phyloP scores from a whole-genome alignment of 2,888 invertebrate genomes.

The Oscheius sp. region DNA sequence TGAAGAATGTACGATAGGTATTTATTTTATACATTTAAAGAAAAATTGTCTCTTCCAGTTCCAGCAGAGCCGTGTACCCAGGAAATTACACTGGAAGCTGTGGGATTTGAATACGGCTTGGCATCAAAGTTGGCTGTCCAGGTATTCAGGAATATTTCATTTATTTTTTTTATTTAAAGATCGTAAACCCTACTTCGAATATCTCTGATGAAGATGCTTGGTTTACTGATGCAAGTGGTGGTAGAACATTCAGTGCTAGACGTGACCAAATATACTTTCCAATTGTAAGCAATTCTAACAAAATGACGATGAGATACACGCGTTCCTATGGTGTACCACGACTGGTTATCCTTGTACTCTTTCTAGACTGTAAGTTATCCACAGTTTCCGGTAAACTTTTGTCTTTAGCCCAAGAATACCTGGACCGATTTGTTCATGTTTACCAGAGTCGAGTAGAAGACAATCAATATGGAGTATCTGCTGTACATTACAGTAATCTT shows the following conservation, averaged over 20 bases:
- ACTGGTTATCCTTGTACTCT: slow-evolving; percentile 69
- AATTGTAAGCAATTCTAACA: slow-evolving; percentile 81
- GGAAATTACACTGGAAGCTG: slow-evolving; percentile 61
- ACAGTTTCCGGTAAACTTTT: neutral
- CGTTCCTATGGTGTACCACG: slow-evolving; percentile 67
- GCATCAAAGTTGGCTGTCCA: slow-evolving; percentile 67
- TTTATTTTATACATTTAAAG: too few species aligned
- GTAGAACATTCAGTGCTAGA: slow-evolving; percentile 49
- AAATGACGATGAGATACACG: slow-evolving; percentile 73
- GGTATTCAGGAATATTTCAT: slow-evolving; percentile 35
- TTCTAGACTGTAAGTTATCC: slow-evolving; percentile 62
- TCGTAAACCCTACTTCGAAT: slow-evolving; percentile 86
- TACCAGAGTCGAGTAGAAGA: slow-evolving; percentile 65
- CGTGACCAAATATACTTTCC: slow-evolving; percentile 81
- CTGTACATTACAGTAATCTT: slow-evolving; percentile 81
- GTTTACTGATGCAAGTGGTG: slow-evolving; percentile 52
- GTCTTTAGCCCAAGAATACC: slow-evolving; percentile 68
- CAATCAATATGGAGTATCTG: slow-evolving; percentile 83
- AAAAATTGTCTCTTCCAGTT: slow-evolving; percentile 45
- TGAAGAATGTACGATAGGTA: slow-evolving; percentile 63
- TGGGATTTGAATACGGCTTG: slow-evolving; percentile 68
- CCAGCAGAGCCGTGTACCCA: slow-evolving; percentile 61
- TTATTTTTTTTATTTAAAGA: slow-evolving; percentile 76
- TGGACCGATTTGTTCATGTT: slow-evolving; percentile 71
- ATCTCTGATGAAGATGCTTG: slow-evolving; percentile 85